phyloP scores from a whole-genome alignment of 2,797 vertebrate genomes.

The Acipenser transmontanus region DNA sequence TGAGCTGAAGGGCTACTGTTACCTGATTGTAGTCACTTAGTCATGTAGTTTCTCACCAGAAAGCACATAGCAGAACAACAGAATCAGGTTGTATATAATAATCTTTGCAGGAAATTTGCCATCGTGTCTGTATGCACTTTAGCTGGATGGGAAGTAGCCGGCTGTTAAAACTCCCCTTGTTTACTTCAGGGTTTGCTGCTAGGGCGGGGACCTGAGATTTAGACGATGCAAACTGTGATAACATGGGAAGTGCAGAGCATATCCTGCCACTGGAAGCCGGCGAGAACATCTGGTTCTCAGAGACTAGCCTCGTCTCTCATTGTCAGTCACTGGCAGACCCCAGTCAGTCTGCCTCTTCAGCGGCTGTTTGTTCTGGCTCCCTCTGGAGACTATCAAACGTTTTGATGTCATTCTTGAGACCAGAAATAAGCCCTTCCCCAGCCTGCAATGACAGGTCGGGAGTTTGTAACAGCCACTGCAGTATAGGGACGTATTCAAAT shows the following conservation, averaged over 20 bases:
- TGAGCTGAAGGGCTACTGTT: neutral
- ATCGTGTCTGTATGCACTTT: constrained; percentile 15
- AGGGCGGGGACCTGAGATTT: constrained; percentile 16
- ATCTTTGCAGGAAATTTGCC: constrained; percentile 1
- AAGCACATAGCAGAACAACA: too few species aligned
- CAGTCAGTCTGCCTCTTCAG: too few species aligned
- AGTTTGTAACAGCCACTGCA: too few species aligned
- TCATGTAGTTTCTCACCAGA: too few species aligned
- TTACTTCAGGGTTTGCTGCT: constrained; percentile 21
- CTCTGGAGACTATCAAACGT: too few species aligned
- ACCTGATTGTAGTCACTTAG: too few species aligned
- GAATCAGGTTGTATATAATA: constrained; percentile 11
- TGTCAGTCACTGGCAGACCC: too few species aligned
- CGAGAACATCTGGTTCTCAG: neutral
- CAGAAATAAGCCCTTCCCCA: too few species aligned
- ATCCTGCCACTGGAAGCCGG: constrained; percentile 13
- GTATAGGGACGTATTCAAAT: too few species aligned
- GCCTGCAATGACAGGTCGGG: too few species aligned
- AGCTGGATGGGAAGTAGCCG: constrained; percentile 11
- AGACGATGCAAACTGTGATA: constrained; percentile 2
- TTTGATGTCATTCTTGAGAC: too few species aligned
- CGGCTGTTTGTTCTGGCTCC: too few species aligned
- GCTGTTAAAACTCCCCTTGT: constrained; percentile 12
- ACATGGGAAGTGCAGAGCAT: neutral
- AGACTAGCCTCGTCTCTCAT: neutral